Base-by-base conservation (phyloP, 2,888 invertebrate genomes). In the Ariolimax columbianus region DNA sequence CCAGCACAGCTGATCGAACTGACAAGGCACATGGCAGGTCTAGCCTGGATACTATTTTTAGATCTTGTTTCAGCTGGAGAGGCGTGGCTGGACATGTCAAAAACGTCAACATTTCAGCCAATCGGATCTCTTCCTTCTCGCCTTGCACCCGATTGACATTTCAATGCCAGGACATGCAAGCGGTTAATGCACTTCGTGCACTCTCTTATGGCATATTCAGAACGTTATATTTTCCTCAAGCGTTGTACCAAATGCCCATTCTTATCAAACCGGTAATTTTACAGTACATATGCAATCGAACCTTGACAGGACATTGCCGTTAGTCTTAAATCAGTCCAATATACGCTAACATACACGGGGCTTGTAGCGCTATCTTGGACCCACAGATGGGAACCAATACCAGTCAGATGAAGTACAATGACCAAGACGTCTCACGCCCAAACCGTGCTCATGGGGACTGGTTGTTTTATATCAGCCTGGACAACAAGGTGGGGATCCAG, bases 51-150 rank as follows among this genome's bases (percentile, higher is more conserved):
- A 9, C 75, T 75, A 75, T 75, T 51, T 51, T 75, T 75, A 75
- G 75, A 75, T 75, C 75, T 75, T 75, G 75, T 51, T 75, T 75
- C 75, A 75, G 51, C 33, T 75, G 75, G 19, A 75, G 51, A 36
- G 75, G 75, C 75, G 75, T 75, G 75, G 75, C 30, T 75, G 33
- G 19, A 23, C 51, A 6, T 75, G 75, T 75, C 75, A 75, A 51
- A 72, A 40, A 33, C 75, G 47, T 75, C 75, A 75, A 75, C 51
- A 2, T n/a, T 26, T 17, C 33, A 7, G 6, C 75, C 75, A 75
- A 75, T 75, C 75, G 51, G 47, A 33, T 33, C 23, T 0, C 33
- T 33, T 51, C 33, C 51, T 33, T 75, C 19, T 51, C 33, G 30
- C 1, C 23, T 33, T 75, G 75, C 75, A 75, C 75, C 33, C 51